Evolutionary conservation across 2,888 invertebrate species (phyloP).

Genomic region (Eilema sororculum): DNA sequence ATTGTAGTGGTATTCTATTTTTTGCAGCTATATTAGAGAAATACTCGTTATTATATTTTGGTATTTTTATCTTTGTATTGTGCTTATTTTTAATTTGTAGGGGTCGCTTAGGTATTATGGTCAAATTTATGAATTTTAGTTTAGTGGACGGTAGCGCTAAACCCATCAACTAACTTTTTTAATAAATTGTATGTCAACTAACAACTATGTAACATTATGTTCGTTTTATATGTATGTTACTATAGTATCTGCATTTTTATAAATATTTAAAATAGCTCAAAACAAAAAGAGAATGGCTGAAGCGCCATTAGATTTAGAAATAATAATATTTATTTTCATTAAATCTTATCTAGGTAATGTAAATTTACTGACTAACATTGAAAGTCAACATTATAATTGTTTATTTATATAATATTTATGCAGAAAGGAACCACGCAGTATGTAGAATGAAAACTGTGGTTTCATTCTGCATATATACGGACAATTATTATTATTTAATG

Average conservation of each 20-base stretch:
- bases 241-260: not conserved
- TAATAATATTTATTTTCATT: conserved; percentile 14
- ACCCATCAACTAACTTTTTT: not conserved
- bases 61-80: conserved; percentile 9
- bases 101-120: conserved; percentile 5
- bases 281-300: not conserved
- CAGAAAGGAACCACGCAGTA: too few species aligned
- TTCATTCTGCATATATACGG: too few species aligned
- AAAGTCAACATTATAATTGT: not conserved
- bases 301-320: conserved; percentile 2
- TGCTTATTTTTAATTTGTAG: conserved; percentile 1
- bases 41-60: conserved; percentile 17
- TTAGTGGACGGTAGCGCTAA: not conserved
- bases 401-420: too few species aligned
- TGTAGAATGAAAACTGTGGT: too few species aligned
- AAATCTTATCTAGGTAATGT: conserved; percentile 1
- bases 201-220: too few species aligned
- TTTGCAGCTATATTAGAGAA: conserved; percentile 11
- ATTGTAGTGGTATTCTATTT: conserved; percentile 4
- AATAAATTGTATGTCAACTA: not conserved
- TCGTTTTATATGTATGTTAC: not conserved
- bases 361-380: conserved; percentile 9
- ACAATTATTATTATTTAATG: not conserved
- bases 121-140: not conserved
- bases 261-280: not conserved